These are phyloP conservation scores for Hippotragus niger DNA, from an alignment of 2,113 vertebrate genomes.

Conservation along the genomic window DNA sequence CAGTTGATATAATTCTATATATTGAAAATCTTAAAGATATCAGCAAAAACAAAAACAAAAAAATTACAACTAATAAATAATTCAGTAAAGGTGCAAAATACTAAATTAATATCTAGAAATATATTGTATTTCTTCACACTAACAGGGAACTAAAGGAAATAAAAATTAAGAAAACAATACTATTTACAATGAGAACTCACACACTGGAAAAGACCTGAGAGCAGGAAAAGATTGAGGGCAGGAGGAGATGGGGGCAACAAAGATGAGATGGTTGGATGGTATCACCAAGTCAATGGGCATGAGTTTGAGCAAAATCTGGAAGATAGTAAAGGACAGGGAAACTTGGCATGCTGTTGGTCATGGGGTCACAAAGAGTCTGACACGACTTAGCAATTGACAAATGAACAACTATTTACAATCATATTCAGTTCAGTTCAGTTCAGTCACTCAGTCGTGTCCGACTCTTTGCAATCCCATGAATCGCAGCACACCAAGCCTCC, in stretches of 20 bases:
- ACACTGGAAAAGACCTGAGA: not conserved
- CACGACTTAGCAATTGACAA: not conserved
- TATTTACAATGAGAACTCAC: not conserved
- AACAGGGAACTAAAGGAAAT: not conserved
- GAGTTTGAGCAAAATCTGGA: not conserved
- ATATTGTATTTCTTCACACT: not conserved
- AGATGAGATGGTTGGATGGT: not conserved
- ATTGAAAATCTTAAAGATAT: not conserved
- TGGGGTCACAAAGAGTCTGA: not conserved
- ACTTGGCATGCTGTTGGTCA: not conserved
- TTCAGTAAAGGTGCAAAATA: not conserved
- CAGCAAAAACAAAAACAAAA: not conserved
- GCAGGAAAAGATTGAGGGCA: not conserved
- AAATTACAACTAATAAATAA: not conserved
- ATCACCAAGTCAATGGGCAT: not conserved
- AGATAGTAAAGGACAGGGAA: not conserved
- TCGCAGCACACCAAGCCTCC: accelerated
- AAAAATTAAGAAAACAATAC: not conserved
- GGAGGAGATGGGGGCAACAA: not conserved
- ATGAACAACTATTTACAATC: not conserved
- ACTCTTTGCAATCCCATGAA: too few relatives aligned
- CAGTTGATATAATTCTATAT: not conserved
- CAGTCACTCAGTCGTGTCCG: accelerated
- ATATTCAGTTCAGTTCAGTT: not conserved
- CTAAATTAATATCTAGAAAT: not conserved